Conservation (phyloP, 2,797 vertebrate species). For the Propithecus deckenii region DNA sequence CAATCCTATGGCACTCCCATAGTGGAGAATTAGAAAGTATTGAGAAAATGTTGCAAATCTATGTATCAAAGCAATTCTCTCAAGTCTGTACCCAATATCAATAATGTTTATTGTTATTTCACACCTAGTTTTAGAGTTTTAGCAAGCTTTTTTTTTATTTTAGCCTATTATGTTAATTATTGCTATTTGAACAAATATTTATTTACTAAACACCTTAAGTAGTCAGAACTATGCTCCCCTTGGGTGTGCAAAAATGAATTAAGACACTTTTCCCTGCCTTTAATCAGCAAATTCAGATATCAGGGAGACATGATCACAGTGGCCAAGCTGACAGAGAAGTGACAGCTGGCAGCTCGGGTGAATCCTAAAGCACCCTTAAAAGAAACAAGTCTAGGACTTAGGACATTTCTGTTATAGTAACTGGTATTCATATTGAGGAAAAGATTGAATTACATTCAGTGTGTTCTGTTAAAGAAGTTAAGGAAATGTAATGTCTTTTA, state of each 20-base stretch:
- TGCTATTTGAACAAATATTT: background rate
- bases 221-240: background rate
- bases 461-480: background rate
- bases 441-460: background rate
- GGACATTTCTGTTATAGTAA: background rate
- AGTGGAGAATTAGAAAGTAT: background rate
- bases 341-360: background rate
- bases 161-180: background rate
- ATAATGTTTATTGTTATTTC: background rate
- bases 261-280: background rate
- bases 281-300: background rate
- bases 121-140: background rate
- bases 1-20: background rate
- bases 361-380: background rate
- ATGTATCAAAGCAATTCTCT: background rate
- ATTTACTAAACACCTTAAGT: background rate
- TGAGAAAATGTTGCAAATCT: background rate
- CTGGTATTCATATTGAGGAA: background rate
- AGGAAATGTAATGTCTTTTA: background rate
- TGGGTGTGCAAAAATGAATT: background rate
- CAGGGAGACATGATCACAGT: background rate
- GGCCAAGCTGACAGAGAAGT: background rate
- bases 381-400: background rate
- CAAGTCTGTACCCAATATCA: background rate
- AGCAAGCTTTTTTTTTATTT: background rate